Conservation (phyloP, 2,888 invertebrate species). For the Agrenia bidenticulata region DNA sequence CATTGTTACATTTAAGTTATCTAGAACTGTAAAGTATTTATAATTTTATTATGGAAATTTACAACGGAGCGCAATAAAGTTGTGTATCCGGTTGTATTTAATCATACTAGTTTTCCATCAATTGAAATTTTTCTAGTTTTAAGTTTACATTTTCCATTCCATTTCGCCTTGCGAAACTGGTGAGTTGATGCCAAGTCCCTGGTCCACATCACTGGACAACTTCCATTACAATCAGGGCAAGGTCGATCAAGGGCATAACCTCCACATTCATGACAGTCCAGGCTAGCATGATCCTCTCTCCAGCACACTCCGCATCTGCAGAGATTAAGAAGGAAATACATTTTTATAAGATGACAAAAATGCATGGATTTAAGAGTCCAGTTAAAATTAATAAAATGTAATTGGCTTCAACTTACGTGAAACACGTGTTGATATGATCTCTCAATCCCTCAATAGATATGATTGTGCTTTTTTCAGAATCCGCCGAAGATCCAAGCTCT, state of each 20-base stretch:
- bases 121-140: not conserved
- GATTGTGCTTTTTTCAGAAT: slow-evolving; percentile 52
- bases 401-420: slow-evolving; percentile 66
- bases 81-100: slow-evolving; percentile 9
- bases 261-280: slow-evolving; percentile 77
- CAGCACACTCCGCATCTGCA: slow-evolving; percentile 75
- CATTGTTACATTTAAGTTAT: slow-evolving; percentile 1
- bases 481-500: slow-evolving; percentile 7
- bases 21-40: slow-evolving; percentile 17
- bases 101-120: not conserved
- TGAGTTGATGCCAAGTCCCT: slow-evolving; percentile 65
- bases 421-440: slow-evolving; percentile 71
- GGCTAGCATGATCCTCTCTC: slow-evolving; percentile 73
- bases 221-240: slow-evolving; percentile 73
- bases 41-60: slow-evolving; percentile 23
- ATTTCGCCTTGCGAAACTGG: slow-evolving; percentile 19
- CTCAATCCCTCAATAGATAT: slow-evolving; percentile 68
- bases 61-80: slow-evolving; percentile 19
- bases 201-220: slow-evolving; percentile 71
- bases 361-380: too few species aligned
- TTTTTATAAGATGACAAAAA: too few species aligned
- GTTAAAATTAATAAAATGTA: too few species aligned
- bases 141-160: slow-evolving; percentile 19
- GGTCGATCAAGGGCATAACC: slow-evolving; percentile 74
- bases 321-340: slow-evolving; percentile 18